These are phyloP conservation scores for Centruroides sculpturatus DNA, from an alignment of 1,140 invertebrate genomes.

Conservation along the genomic window DNA sequence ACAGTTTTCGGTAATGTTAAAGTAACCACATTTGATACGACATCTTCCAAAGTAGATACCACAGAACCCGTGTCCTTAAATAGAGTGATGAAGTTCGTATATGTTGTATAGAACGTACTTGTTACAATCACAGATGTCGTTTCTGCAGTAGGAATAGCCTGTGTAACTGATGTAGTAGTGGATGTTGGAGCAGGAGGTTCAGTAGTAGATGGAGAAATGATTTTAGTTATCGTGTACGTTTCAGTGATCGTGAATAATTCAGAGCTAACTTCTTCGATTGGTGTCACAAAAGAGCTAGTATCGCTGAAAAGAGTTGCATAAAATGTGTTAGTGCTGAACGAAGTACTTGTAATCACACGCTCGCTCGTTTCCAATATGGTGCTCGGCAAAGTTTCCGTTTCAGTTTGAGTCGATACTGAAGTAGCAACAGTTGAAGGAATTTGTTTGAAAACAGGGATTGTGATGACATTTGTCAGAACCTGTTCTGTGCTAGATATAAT, in stretches of 20 bases:
- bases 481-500: slow-evolving; percentile 66
- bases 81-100: slow-evolving; percentile 71
- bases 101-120: slow-evolving; percentile 19
- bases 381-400: slow-evolving; percentile 1
- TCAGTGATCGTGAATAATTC: slow-evolving; percentile 19
- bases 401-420: not conserved
- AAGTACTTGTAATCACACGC: slow-evolving; percentile 15
- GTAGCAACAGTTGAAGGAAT: not conserved
- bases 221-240: slow-evolving; percentile 12
- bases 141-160: not conserved
- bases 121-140: slow-evolving; percentile 11
- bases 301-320: slow-evolving; percentile 22
- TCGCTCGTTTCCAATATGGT: slow-evolving; percentile 18
- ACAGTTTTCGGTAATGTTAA: slow-evolving; percentile 10
- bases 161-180: not conserved
- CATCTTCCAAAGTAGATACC: slow-evolving; percentile 61
- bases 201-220: slow-evolving; percentile 5
- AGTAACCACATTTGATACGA: slow-evolving; percentile 29
- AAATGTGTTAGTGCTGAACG: slow-evolving; percentile 21
- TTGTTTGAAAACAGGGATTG: not conserved
- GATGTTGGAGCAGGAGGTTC: not conserved
- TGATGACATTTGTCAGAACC: slow-evolving; percentile 35
- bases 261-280: slow-evolving; percentile 21
- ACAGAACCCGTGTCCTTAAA: slow-evolving; percentile 65
- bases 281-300: slow-evolving; percentile 20